These are phyloP conservation scores for Protosalanx chinensis DNA, from an alignment of 2,797 vertebrate genomes.

Conservation along the genomic window DNA sequence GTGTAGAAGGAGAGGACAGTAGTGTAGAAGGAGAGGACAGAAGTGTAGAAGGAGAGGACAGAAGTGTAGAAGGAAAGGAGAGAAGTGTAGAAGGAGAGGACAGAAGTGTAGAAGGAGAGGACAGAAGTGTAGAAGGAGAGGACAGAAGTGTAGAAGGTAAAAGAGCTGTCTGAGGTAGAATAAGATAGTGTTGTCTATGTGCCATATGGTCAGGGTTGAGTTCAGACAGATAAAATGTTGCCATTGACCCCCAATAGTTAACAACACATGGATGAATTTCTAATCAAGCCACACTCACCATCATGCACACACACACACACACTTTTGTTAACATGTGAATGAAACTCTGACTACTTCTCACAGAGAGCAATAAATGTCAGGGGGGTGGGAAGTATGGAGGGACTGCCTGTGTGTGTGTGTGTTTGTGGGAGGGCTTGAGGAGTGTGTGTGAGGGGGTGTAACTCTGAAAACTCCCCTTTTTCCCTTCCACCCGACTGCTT, in stretches of 20 bases:
- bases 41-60: too few relatives aligned
- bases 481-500: conserved; percentile 64
- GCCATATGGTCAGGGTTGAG: conserved; percentile 92
- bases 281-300: conserved; percentile 53
- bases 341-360: conserved; percentile 62
- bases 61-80: conserved; percentile 17
- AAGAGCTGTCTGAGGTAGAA: conserved; percentile 20
- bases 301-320: conserved; percentile 20
- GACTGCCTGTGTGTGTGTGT: conserved; percentile 12
- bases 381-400: conserved; percentile 42
- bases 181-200: neutral
- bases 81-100: neutral
- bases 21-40: too few relatives aligned
- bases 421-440: conserved; percentile 20
- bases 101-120: neutral
- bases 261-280: conserved; percentile 86
- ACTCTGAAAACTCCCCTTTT: conserved; percentile 53
- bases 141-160: conserved; percentile 14
- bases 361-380: conserved; percentile 69
- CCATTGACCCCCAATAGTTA: conserved; percentile 82
- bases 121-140: neutral
- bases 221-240: conserved; percentile 93
- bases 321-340: conserved; percentile 66
- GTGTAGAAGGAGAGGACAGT: conserved; percentile 24
- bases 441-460: conserved; percentile 44